Evolutionary conservation across 2,113 vertebrate genomes (phyloP), one percentile per base, ranked within the genome.

Genomic region (Salvelinus alpinus): DNA sequence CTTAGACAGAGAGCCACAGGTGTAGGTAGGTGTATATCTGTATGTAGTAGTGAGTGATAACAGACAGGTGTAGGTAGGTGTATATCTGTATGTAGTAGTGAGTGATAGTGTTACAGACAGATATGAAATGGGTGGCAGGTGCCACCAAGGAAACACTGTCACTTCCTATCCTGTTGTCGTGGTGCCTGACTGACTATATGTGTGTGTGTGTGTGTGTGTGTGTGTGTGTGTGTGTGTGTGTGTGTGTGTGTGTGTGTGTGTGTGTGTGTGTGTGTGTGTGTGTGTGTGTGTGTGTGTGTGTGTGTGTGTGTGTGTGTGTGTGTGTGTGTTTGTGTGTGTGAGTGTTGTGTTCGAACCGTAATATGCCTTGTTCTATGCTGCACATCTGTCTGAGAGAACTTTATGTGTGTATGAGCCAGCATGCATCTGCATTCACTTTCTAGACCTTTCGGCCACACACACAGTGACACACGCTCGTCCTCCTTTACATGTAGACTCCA

Each of bases 61-160:
- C 11, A 78, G 87, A 88, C 78, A 82, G 80, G 54, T 31, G 71
- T 72, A 25, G 18, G 31, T 34, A n/a, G 16, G n/a, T 54, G 5
- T 34, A 34, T 34, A 34, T 6, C 34, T 34, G 34, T 6, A 20
- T n/a, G 57, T 60, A 7, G 31, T 82, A 87, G 73, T 87, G 87
- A 91, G 82, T 71, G 80, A 82, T 79, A 87, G 78, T 67, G 76
- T 68, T 81, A 71, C 11, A 78, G 87, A 88, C 78, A 82, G 80
- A 69, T 79, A 76, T 81, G 71, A 75, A 83, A 83, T 83, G 80
- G 86, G 80, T 85, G 84, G 83, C 82, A 88, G 85, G 87, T 89
- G 88, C 84, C 70, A 34, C 84, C 83, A 65, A 79, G 77, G 73
- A 85, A 70, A 80, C 83, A 84, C 76, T 82, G 84, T 83, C 86